phyloP scores from a whole-genome alignment of 2,797 vertebrate species.

The Zenarchopterus dispar region DNA sequence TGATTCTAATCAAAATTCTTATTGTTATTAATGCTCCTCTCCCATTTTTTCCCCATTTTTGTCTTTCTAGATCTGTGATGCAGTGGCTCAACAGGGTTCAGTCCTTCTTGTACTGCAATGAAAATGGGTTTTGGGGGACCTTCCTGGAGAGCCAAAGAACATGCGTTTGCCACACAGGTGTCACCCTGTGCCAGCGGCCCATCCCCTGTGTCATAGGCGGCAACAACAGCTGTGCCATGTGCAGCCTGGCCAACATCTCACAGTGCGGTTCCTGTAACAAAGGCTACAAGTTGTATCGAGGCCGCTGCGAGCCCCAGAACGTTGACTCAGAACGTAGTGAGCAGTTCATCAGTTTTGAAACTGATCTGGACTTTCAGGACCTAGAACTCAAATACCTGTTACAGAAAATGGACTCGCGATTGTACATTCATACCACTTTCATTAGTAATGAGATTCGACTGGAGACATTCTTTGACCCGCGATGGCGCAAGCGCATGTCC shows the following conservation, averaged over 20 bases:
- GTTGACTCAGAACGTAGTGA: conserved; percentile 98
- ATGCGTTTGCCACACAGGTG: conserved; percentile 95
- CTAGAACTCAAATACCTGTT: conserved; percentile 97
- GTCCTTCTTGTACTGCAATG: conserved; percentile 98
- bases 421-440: conserved; percentile 98
- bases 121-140: conserved; percentile 98
- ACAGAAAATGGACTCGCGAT: conserved; percentile 98
- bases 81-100: conserved; percentile 98
- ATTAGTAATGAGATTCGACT: conserved; percentile 99
- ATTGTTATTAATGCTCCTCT: conserved; percentile 36
- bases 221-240: conserved; percentile 99
- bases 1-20: background rate
- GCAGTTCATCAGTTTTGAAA: conserved; percentile 99
- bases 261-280: conserved; percentile 99
- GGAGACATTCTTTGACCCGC: conserved; percentile 97
- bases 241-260: conserved; percentile 98
- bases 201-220: conserved; percentile 97
- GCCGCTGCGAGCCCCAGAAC: conserved; percentile 97
- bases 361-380: conserved; percentile 98
- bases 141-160: conserved; percentile 97
- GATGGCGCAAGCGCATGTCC: conserved; percentile 99
- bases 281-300: conserved; percentile 97
- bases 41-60: conserved; percentile 2
- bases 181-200: conserved; percentile 94
- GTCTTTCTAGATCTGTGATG: conserved; percentile 89